These are phyloP conservation scores for Heterotilapia buettikoferi DNA, from an alignment of 2,113 vertebrate species.

Conservation along the genomic window DNA sequence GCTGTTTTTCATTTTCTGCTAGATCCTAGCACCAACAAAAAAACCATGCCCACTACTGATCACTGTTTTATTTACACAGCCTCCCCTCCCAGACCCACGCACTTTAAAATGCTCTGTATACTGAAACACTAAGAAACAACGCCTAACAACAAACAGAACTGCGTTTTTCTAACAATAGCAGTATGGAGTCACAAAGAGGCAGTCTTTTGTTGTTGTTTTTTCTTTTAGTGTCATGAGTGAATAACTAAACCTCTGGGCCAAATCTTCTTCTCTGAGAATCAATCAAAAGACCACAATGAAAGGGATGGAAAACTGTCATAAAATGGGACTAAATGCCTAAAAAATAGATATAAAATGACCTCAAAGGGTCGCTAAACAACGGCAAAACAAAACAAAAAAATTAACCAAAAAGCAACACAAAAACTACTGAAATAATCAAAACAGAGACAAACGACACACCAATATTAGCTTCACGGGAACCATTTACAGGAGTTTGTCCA, in stretches of 20 bases:
- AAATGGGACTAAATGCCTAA: not conserved
- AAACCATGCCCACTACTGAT: not conserved
- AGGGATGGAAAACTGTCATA: not conserved
- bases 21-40: not conserved
- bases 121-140: not conserved
- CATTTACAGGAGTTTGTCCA: not conserved
- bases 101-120: not conserved
- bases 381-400: not conserved
- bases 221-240: not conserved
- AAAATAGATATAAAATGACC: not conserved
- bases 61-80: not conserved
- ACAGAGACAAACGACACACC: not conserved
- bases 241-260: not conserved
- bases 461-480: not conserved
- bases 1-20: not conserved
- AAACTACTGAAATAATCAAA: not conserved
- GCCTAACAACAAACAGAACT: not conserved
- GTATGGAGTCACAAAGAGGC: not conserved
- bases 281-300: not conserved
- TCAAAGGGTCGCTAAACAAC: not conserved
- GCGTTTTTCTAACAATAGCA: not conserved
- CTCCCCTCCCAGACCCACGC: not conserved
- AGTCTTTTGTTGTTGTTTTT: not conserved
- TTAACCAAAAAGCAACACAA: not conserved
- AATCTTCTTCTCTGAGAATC: not conserved